phyloP scores from a whole-genome alignment of 2,113 vertebrate species.

The Talpa occidentalis region DNA sequence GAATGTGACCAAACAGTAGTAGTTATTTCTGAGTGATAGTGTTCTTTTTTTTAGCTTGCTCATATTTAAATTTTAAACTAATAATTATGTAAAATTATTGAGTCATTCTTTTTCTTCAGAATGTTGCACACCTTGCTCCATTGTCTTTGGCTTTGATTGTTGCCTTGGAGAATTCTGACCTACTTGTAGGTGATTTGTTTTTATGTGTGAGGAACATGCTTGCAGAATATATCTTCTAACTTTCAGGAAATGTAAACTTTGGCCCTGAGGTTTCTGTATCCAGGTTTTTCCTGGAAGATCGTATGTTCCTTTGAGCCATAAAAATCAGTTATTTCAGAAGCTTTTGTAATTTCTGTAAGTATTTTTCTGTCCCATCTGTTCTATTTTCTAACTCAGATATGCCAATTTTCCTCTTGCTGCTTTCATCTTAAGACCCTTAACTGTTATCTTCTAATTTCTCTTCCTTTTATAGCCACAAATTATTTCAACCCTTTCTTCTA shows the following conservation, averaged over 20 bases:
- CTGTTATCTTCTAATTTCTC: background rate
- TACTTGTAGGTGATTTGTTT: background rate
- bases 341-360: background rate
- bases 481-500: background rate
- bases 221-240: background rate
- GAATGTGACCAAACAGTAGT: background rate
- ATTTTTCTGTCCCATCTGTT: background rate
- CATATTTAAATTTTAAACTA: slow-evolving; percentile 24
- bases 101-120: background rate
- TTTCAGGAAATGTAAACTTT: background rate
- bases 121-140: background rate
- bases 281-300: background rate
- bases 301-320: background rate
- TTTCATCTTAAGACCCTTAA: background rate
- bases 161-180: background rate
- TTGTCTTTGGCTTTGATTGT: background rate
- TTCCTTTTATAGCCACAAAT: background rate
- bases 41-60: background rate
- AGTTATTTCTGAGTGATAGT: background rate
- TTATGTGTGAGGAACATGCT: background rate
- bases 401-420: background rate
- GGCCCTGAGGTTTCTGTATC: background rate
- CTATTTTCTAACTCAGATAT: background rate
- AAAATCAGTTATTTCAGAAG: background rate
- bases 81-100: background rate